Percentiles rank a stretch among this genome's conserved stretches.
Conservation (phyloP, 2,888 invertebrate species). For the Heliconius erato region DNA sequence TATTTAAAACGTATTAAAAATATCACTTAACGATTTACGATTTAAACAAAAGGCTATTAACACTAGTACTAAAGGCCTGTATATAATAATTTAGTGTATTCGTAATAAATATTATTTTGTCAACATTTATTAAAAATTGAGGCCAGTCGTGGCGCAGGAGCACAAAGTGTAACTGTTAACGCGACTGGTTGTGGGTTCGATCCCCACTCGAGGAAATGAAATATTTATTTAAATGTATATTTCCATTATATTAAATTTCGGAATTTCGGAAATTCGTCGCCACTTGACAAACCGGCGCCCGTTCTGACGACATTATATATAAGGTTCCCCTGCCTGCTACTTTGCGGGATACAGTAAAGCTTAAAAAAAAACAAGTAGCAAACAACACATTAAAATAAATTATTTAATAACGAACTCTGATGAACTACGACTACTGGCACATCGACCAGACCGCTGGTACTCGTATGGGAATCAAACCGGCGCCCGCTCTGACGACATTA, state of each 20-base stretch:
- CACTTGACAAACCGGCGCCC: too few species aligned
- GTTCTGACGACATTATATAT: too few species aligned
- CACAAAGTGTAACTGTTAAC: too few species aligned
- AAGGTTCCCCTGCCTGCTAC: too few species aligned
- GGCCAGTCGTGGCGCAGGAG: too few species aligned
- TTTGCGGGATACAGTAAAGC: too few species aligned
- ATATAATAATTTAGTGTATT: background rate
- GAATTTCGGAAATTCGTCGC: too few species aligned
- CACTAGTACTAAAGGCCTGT: background rate
- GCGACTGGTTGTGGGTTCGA: too few species aligned
- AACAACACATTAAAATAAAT: background rate
- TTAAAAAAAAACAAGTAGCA: background rate
- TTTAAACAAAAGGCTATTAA: background rate
- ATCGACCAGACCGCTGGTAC: constrained; percentile 24
- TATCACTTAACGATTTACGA: background rate
- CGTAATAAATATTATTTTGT: background rate
- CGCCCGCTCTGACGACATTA: constrained; percentile 35
- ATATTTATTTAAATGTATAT: too few species aligned
- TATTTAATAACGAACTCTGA: constrained; percentile 4
- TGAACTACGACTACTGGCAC: constrained; percentile 30
- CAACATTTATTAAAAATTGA: background rate
- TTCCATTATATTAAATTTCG: too few species aligned
- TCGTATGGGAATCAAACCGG: constrained; percentile 37
- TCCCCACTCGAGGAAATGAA: too few species aligned
- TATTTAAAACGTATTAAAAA: constrained; percentile 1